Conservation (phyloP, 2,888 invertebrate genomes). For the Drosophila longiperda region DNA sequence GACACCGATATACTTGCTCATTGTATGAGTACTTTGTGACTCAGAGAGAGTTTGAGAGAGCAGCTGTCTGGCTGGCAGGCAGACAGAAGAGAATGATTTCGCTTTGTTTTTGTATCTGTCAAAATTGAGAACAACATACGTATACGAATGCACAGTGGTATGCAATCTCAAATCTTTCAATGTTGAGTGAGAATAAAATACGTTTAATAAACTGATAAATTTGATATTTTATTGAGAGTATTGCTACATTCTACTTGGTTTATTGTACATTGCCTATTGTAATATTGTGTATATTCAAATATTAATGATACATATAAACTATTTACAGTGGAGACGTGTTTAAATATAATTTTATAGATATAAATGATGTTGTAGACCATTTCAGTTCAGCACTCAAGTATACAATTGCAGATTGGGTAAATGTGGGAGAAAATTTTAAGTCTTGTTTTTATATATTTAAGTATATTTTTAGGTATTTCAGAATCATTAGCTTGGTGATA, state of each 20-base stretch:
- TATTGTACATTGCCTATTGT: slow-evolving; percentile 29
- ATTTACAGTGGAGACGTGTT: not conserved
- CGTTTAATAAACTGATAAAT: slow-evolving; percentile 7
- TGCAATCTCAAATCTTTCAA: not conserved
- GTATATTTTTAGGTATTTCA: slow-evolving; percentile 25
- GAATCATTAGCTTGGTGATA: slow-evolving; percentile 26
- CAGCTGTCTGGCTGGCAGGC: not conserved
- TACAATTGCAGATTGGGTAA: slow-evolving; percentile 13
- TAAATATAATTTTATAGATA: not conserved
- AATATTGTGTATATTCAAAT: slow-evolving; percentile 2
- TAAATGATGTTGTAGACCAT: slow-evolving; percentile 29
- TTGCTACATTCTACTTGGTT: slow-evolving; percentile 38
- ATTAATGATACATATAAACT: not conserved
- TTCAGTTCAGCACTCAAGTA: slow-evolving; percentile 34
- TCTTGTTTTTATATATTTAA: slow-evolving; percentile 33
- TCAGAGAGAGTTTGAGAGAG: slow-evolving; percentile 25
- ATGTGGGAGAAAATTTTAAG: slow-evolving; percentile 24
- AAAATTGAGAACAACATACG: slow-evolving; percentile 33
- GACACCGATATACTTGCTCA: slow-evolving; percentile 9
- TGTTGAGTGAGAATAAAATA: not conserved
- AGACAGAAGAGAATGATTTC: slow-evolving; percentile 22
- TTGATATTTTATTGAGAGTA: slow-evolving; percentile 54
- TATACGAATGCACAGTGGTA: slow-evolving; percentile 39
- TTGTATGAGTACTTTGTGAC: slow-evolving; percentile 20
- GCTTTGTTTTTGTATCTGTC: slow-evolving; percentile 45